Percentiles rank a stretch among this genome's conserved stretches.
These are phyloP conservation scores for Tapirus terrestris DNA, from an alignment of 2,113 vertebrate genomes.

Conservation along the genomic window DNA sequence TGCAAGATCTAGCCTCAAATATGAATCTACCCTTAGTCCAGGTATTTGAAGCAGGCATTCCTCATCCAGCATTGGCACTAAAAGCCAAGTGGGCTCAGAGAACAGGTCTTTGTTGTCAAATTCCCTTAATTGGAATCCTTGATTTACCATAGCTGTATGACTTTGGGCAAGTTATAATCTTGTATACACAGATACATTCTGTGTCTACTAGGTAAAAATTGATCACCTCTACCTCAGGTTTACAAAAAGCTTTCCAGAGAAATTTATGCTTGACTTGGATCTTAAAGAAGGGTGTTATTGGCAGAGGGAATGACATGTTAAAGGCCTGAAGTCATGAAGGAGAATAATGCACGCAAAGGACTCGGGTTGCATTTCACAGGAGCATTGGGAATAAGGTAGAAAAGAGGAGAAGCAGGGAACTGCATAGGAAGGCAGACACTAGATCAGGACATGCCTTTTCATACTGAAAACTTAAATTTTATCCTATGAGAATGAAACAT, in stretches of 20 bases:
- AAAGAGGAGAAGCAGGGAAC: background rate
- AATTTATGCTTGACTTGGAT: background rate
- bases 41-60: background rate
- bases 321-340: background rate
- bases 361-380: background rate
- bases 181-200: no score
- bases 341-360: background rate
- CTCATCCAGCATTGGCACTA: background rate
- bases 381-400: background rate
- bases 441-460: background rate
- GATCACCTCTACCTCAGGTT: background rate
- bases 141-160: constrained; percentile 18
- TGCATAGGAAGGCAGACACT: background rate
- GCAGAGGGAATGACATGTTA: background rate
- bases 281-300: background rate
- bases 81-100: background rate
- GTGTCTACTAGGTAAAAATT: background rate
- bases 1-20: background rate
- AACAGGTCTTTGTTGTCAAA: constrained; percentile 23
- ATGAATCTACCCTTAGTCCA: background rate
- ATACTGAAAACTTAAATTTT: background rate
- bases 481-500: background rate
- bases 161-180: background rate
- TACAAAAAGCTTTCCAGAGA: background rate
- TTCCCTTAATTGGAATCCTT: constrained; percentile 25